Base-by-base conservation (phyloP, 2,888 invertebrate species). In the Cynaeus angustus region DNA sequence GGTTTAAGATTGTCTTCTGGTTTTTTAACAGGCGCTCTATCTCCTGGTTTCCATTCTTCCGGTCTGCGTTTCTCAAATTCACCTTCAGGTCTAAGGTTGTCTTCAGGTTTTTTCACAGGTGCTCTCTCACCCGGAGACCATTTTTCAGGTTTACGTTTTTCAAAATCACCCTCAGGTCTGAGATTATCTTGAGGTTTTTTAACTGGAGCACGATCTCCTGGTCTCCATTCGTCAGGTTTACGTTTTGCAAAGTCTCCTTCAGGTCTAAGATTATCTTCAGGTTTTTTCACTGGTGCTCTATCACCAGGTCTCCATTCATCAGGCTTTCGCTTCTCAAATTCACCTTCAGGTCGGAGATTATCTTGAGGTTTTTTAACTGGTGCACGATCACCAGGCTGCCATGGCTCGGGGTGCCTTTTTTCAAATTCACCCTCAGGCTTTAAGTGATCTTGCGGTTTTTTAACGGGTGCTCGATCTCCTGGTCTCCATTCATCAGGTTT, bases 21-120 rank as follows among this genome's bases (percentile, higher is more conserved):
- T 71, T 79, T 83, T 68, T 82, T 86, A 1, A 77, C 80, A 12
- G 81, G 76, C 0, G 82, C 78, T 66, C 87, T 79, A 8, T 88
- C 88, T n/a, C 84, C 87, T 8, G 85, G 83, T 33, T 80, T 71
- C 45, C 85, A 85, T 45, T 86, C 81, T 62, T 88, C 87, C 5
- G 75, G 87, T 88, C 83, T 82, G 0, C 84, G 83, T 65, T 83
- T 81, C 64, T 87, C 86, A 72, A 90, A 89, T 0, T 90, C 89
- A 0, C 91, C 91, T 79, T 90, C 91, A 0, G 89, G 88, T 61
- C 83, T 86, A 0, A 91, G 83, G 79, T 91, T 91, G 72, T 91
- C 91, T 74, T 87, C 81, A 0, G 90, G 92, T 74, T 82, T 85
- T 64, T 80, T 83, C 0, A 82, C 81, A 0, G 83, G 81, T 0